Percentiles rank a stretch among this genome's conserved stretches.
phyloP scores from a whole-genome alignment of 2,888 invertebrate species.

The Caenorhabditis angaria region DNA sequence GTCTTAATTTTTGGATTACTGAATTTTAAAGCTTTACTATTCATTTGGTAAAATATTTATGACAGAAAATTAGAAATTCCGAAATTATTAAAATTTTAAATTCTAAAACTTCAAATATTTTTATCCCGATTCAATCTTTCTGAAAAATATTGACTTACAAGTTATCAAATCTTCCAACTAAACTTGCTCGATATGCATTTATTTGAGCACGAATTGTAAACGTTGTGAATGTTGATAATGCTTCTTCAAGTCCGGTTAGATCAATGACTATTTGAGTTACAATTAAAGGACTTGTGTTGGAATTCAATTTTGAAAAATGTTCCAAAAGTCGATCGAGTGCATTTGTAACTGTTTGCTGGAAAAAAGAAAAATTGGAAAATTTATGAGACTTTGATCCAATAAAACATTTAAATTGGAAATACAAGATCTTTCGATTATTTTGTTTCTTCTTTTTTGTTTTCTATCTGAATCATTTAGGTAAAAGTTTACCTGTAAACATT shows the following conservation, averaged over 20 bases:
- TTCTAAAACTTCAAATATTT: not conserved
- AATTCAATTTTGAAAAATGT: slow-evolving; percentile 31
- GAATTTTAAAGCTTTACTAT: too few relatives aligned
- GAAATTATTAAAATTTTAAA: too few relatives aligned
- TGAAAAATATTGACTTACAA: slow-evolving; percentile 33
- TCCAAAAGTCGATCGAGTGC: slow-evolving; percentile 34
- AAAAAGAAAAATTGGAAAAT: not conserved
- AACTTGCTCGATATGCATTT: slow-evolving; percentile 48
- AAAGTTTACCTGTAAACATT: slow-evolving; percentile 50
- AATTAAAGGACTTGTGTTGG: slow-evolving; percentile 34
- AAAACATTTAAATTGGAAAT: too few relatives aligned
- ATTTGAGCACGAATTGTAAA: slow-evolving; percentile 50
- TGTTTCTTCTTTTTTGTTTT: not conserved
- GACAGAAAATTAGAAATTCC: too few relatives aligned
- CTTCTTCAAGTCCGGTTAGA: slow-evolving; percentile 67
- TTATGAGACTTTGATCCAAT: too few relatives aligned
- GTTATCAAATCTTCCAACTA: slow-evolving; percentile 56
- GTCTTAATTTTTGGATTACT: too few relatives aligned
- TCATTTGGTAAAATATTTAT: too few relatives aligned
- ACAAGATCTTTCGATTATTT: too few relatives aligned
- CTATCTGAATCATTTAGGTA: not conserved
- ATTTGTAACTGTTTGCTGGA: slow-evolving; percentile 42
- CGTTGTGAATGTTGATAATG: slow-evolving; percentile 56
- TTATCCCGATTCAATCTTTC: not conserved
- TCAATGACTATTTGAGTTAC: slow-evolving; percentile 69